These are phyloP conservation scores for Melanerpes aurifrons DNA, from an alignment of 2,113 vertebrate genomes.

Conservation along the genomic window DNA sequence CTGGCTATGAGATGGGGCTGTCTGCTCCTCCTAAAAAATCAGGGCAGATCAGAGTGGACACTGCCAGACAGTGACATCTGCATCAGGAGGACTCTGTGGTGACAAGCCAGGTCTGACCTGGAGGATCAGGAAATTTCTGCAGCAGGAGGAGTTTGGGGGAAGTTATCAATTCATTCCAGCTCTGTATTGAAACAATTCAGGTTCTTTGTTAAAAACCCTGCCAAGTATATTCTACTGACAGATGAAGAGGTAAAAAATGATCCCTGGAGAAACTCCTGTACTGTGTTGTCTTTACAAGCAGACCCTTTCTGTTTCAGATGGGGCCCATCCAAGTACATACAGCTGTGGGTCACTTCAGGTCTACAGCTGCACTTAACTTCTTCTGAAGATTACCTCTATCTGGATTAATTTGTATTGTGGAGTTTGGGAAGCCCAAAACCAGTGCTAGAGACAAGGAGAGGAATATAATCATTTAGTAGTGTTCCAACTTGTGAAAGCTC, in stretches of 20 bases:
- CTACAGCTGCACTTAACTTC: background rate
- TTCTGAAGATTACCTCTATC: background rate
- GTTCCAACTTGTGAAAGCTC: background rate
- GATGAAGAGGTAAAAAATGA: constrained; percentile 3
- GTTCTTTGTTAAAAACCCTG: background rate
- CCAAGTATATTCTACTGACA: background rate
- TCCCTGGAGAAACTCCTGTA: background rate
- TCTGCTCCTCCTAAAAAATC: background rate
- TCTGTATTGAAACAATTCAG: background rate
- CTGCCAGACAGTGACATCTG: background rate
- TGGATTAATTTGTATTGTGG: background rate
- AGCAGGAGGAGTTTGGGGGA: background rate
- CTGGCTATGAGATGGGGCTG: accelerated
- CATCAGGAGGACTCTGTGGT: background rate
- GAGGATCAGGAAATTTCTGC: background rate
- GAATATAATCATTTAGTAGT: background rate
- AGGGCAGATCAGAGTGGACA: background rate
- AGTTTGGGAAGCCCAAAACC: background rate
- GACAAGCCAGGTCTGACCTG: background rate
- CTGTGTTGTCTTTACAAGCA: background rate
- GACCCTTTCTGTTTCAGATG: background rate
- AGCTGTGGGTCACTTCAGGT: background rate
- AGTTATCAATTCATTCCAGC: background rate
- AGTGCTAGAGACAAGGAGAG: background rate
- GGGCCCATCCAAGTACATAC: background rate